Percentiles rank a stretch among this genome's conserved stretches.
Conservation (phyloP, 2,888 invertebrate species). For the Oscheius onirici region DNA sequence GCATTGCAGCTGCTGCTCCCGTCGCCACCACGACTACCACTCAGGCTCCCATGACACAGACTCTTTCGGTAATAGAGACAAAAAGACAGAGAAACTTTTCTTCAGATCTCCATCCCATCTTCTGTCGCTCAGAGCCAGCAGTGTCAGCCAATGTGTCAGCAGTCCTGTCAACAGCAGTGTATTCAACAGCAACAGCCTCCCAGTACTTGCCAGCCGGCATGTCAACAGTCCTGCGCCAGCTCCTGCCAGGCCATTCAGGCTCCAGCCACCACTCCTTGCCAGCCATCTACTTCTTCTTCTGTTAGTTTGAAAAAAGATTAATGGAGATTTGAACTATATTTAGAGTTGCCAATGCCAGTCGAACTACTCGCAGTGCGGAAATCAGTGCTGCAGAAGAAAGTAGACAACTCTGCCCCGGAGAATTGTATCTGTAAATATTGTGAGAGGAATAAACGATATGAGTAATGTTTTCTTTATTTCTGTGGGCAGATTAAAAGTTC, state of each 20-base stretch:
- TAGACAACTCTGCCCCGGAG: no score
- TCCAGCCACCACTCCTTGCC: conserved; percentile 44
- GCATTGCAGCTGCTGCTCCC: conserved; percentile 22
- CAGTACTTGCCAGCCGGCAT: conserved; percentile 48
- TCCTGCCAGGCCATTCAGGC: conserved; percentile 39
- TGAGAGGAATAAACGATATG: no score
- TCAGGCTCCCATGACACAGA: not conserved
- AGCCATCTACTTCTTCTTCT: conserved; percentile 18
- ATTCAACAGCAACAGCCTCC: conserved; percentile 48
- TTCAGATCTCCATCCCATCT: conserved; percentile 37
- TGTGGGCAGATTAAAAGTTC: no score
- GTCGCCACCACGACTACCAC: not conserved
- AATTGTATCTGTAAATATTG: no score
- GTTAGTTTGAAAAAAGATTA: not conserved
- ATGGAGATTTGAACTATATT: not conserved
- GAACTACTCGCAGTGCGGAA: conserved; percentile 51
- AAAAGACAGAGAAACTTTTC: not conserved
- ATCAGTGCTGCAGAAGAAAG: conserved; percentile 46
- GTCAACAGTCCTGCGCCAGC: conserved; percentile 45
- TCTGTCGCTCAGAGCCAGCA: conserved; percentile 47
- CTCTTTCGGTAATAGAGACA: not conserved
- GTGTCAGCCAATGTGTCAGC: conserved; percentile 52
- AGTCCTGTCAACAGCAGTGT: conserved; percentile 49
- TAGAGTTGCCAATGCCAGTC: conserved; percentile 26
- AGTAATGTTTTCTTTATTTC: no score